A percentile compares a stretch with the other conserved stretches of the same genome.
Evolutionary conservation across 2,888 invertebrate species (phyloP).

Genomic region (Perizoma affinitatum): DNA sequence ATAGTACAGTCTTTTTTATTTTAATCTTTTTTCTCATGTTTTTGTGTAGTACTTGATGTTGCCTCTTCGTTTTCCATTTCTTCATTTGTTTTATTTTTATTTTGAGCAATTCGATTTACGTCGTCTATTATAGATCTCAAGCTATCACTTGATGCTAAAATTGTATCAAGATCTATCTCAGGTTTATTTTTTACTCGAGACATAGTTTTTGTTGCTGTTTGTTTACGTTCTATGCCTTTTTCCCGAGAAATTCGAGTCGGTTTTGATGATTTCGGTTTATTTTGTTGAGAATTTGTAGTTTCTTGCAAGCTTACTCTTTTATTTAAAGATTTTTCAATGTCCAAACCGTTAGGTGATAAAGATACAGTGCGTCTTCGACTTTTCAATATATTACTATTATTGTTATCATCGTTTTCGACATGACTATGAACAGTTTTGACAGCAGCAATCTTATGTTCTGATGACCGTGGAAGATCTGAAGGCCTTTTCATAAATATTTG

Average conservation of each 20-base stretch:
- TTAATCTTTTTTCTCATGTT: slow-evolving; percentile 9
- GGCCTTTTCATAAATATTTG: slow-evolving; percentile 72
- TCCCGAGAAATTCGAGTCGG: slow-evolving; percentile 6
- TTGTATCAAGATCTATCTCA: slow-evolving; percentile 4
- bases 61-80: slow-evolving; percentile 2
- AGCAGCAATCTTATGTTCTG: slow-evolving; percentile 27
- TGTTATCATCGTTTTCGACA: slow-evolving; percentile 26
- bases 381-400: slow-evolving; percentile 22
- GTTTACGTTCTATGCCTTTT: slow-evolving; percentile 6
- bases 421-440: slow-evolving; percentile 33
- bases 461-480: slow-evolving; percentile 44
- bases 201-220: not conserved
- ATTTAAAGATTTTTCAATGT: slow-evolving; percentile 21
- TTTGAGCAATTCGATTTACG: slow-evolving; percentile 9
- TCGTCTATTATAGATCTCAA: slow-evolving; percentile 19
- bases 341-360: slow-evolving; percentile 28
- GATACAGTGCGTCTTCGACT: slow-evolving; percentile 31
- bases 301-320: slow-evolving; percentile 19
- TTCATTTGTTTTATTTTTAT: slow-evolving; percentile 2
- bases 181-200: slow-evolving; percentile 4
- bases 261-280: slow-evolving; percentile 7
- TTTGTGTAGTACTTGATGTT: slow-evolving; percentile 9
- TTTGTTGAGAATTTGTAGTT: slow-evolving; percentile 20
- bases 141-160: slow-evolving; percentile 15
- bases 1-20: not conserved